Evolutionary conservation across 1,140 invertebrate genomes (phyloP).

Genomic region (Trichonephila inaurata): DNA sequence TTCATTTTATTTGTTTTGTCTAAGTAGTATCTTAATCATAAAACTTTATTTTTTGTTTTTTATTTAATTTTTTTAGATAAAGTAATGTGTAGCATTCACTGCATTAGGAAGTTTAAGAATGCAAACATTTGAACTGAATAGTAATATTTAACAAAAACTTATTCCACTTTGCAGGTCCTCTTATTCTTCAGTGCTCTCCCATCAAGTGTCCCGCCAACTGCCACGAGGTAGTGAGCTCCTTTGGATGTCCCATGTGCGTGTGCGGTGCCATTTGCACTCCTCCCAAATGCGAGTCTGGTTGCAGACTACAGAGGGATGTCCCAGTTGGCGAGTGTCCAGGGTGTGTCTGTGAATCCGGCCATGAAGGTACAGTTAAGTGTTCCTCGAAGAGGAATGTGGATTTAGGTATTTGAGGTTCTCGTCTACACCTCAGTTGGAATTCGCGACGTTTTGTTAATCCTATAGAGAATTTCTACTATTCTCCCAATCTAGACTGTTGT

Average conservation of each 20-base stretch:
- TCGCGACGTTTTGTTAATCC: too few relatives aligned
- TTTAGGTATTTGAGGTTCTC: neutral
- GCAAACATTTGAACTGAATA: too few relatives aligned
- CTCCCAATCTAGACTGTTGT: too few relatives aligned
- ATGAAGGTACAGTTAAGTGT: neutral
- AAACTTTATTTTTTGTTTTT: too few relatives aligned
- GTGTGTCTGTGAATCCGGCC: conserved; percentile 25
- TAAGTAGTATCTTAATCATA: too few relatives aligned
- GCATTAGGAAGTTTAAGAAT: too few relatives aligned
- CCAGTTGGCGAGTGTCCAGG: conserved; percentile 50
- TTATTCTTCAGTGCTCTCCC: neutral
- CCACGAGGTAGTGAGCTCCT: neutral
- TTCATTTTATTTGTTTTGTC: too few relatives aligned
- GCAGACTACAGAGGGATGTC: conserved; percentile 33
- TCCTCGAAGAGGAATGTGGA: neutral
- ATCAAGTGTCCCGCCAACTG: conserved; percentile 35
- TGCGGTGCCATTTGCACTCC: conserved; percentile 58
- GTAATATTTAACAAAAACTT: neutral
- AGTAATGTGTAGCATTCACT: too few relatives aligned
- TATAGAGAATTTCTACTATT: too few relatives aligned
- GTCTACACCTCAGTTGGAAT: neutral
- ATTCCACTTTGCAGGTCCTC: neutral
- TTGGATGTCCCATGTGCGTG: conserved; percentile 48
- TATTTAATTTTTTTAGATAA: too few relatives aligned
- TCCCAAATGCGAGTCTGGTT: conserved; percentile 52